A percentile compares a stretch with the other conserved stretches of the same genome.
Conservation (phyloP, 2,797 vertebrate species). For the Stomatorhinus walkeri region DNA sequence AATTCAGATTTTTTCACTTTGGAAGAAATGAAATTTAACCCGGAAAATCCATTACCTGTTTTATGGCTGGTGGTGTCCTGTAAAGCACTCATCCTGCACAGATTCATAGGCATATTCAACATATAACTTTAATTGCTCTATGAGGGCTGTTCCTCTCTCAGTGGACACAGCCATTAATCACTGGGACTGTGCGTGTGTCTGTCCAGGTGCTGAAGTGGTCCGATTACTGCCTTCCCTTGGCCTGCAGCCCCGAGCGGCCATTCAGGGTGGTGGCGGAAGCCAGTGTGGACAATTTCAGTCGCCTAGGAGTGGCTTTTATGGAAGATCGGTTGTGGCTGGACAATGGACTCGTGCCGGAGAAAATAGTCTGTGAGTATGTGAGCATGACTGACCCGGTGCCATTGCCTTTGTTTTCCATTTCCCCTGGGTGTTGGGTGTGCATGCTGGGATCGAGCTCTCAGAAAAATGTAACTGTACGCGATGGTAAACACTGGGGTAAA, state of each 20-base stretch:
- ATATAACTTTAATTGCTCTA: not conserved
- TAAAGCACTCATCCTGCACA: not conserved
- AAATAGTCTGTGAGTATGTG: constrained; percentile 78
- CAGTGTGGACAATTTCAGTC: constrained; percentile 81
- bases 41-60: not conserved
- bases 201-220: constrained; percentile 79
- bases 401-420: not conserved
- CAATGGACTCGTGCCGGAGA: constrained; percentile 74
- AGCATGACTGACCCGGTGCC: not conserved
- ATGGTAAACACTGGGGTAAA: not conserved
- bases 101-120: not conserved
- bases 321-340: constrained; percentile 86
- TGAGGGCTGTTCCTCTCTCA: not conserved
- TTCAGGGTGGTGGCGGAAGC: constrained; percentile 76
- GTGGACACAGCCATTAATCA: constrained; percentile 22
- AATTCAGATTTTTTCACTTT: not conserved
- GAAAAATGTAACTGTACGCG: not conserved
- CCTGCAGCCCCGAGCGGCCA: constrained; percentile 68
- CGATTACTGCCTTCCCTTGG: constrained; percentile 80
- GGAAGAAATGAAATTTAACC: not conserved
- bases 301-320: constrained; percentile 83
- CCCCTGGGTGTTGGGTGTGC: not conserved
- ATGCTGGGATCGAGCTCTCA: not conserved
- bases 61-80: not conserved
- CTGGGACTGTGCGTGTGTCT: not conserved